These are phyloP conservation scores for Aegithalos caudatus DNA, from an alignment of 2,113 vertebrate genomes.

Conservation along the genomic window DNA sequence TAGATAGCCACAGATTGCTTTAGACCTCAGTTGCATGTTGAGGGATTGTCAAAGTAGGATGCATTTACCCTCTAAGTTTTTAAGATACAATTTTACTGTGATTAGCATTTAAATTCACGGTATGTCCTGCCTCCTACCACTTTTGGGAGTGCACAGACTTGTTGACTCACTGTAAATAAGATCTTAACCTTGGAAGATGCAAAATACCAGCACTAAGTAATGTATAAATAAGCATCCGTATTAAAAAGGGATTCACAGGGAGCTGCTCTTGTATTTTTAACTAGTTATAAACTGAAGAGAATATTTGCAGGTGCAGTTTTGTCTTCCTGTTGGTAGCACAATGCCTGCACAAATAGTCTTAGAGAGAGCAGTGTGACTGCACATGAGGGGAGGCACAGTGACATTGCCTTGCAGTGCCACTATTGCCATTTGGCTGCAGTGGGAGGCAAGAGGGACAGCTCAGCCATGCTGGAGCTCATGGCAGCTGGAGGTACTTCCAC, in stretches of 20 bases:
- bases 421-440: not conserved
- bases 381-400: not conserved
- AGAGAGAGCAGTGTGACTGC: not conserved
- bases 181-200: not conserved
- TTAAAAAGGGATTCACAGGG: not conserved
- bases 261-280: not conserved
- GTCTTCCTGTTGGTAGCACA: not conserved
- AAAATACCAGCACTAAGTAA: not conserved
- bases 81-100: not conserved
- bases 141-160: not conserved
- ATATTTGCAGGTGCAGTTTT: not conserved
- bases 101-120: not conserved
- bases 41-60: conserved; percentile 21
- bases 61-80: conserved; percentile 50
- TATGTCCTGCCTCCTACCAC: not conserved
- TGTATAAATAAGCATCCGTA: not conserved
- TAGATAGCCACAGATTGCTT: not conserved
- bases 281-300: not conserved
- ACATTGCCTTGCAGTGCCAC: not conserved
- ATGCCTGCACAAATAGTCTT: not conserved
- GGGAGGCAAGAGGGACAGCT: not conserved
- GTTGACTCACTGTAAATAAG: not conserved
- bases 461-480: not conserved
- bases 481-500: not conserved
- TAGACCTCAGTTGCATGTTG: not conserved